A percentile compares a stretch with the other conserved stretches of the same genome.
Conservation (phyloP, 2,888 invertebrate genomes). For the Trachelus stipa region DNA sequence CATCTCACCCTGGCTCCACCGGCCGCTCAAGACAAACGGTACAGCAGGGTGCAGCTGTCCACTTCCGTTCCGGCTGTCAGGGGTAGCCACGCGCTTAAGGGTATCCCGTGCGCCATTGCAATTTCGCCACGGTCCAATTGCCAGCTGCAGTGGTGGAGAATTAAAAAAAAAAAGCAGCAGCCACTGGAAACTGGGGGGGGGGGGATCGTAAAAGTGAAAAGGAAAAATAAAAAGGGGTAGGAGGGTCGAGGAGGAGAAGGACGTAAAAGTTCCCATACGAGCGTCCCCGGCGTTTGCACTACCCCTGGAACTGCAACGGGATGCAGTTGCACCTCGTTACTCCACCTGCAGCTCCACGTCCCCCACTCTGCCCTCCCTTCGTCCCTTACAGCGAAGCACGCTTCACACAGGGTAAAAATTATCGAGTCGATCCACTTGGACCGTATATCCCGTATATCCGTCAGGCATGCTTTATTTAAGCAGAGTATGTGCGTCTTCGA, state of each 20-base stretch:
- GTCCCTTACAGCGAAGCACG: background rate
- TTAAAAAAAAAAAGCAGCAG: background rate
- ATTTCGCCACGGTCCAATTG: background rate
- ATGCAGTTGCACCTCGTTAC: background rate
- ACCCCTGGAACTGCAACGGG: background rate
- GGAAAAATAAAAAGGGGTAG: background rate
- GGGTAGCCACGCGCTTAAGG: background rate
- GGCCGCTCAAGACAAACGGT: background rate
- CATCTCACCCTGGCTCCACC: background rate
- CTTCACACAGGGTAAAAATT: background rate
- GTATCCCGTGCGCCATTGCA: background rate
- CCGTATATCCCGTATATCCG: background rate
- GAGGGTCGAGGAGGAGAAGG: background rate
- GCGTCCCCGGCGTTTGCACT: background rate
- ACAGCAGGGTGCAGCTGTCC: background rate
- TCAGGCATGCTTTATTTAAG: background rate
- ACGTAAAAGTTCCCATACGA: background rate
- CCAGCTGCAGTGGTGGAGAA: background rate
- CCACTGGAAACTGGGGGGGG: background rate
- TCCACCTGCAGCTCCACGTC: background rate
- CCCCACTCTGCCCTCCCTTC: background rate
- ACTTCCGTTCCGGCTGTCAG: background rate
- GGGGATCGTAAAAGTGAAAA: background rate
- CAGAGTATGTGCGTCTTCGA: background rate
- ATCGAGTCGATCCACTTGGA: background rate